These are phyloP conservation scores for Morpho achilles DNA, from an alignment of 2,888 invertebrate genomes.

Conservation along the genomic window DNA sequence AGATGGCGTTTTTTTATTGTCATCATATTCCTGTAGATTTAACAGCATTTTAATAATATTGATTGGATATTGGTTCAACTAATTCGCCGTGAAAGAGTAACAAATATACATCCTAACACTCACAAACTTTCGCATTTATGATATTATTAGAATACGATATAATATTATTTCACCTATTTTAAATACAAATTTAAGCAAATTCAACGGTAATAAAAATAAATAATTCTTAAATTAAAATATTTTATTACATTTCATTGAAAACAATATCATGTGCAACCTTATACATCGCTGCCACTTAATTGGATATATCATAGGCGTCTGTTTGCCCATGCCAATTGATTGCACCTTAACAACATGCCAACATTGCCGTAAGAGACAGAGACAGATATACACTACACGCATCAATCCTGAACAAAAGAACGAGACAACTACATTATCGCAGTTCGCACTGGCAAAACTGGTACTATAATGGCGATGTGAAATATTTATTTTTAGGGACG, in stretches of 20 bases:
- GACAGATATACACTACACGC: constrained; percentile 32
- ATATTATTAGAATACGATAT: no score
- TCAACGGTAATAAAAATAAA: not conserved
- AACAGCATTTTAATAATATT: no score
- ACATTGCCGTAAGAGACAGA: constrained; percentile 61
- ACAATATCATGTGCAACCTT: constrained; percentile 40
- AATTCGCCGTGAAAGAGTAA: no score
- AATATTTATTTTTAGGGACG: constrained; percentile 62
- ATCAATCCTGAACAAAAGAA: constrained; percentile 22
- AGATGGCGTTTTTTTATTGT: no score
- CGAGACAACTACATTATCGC: constrained; percentile 34
- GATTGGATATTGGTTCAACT: no score
- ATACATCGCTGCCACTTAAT: constrained; percentile 57
- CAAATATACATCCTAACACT: no score
- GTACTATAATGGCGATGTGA: constrained; percentile 50
- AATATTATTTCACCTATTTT: no score
- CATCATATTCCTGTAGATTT: no score
- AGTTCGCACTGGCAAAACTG: constrained; percentile 27
- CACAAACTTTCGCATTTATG: no score
- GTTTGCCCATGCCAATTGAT: constrained; percentile 80
- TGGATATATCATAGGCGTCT: constrained; percentile 80
- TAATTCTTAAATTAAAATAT: not conserved
- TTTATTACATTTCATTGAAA: no score
- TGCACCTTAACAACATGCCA: constrained; percentile 77
- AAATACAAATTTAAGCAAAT: not conserved